Evolutionary conservation across 2,113 vertebrate genomes (phyloP).

Genomic region (Antigone vipio): DNA sequence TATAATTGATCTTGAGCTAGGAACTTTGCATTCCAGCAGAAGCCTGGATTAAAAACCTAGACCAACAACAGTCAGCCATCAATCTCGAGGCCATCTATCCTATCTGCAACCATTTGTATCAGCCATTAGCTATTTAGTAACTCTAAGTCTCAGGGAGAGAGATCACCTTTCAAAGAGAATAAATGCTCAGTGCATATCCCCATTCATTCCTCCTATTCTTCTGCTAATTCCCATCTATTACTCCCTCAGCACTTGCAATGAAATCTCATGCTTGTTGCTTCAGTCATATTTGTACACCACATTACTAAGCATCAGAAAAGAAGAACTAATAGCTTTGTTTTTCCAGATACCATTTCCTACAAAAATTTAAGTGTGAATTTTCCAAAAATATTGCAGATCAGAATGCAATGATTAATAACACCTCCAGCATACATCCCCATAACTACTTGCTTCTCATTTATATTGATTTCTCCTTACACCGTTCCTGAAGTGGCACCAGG

Average conservation of each 20-base stretch:
- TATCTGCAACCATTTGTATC: constrained; percentile 64
- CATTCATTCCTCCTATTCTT: constrained; percentile 55
- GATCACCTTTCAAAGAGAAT: constrained; percentile 73
- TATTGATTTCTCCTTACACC: neutral
- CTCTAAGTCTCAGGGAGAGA: constrained; percentile 59
- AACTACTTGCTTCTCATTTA: neutral
- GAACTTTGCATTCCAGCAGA: constrained; percentile 46
- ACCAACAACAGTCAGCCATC: constrained; percentile 57
- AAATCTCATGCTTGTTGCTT: constrained; percentile 2
- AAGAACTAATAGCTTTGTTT: neutral
- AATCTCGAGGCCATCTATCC: constrained; percentile 49
- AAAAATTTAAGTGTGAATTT: neutral
- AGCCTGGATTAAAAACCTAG: constrained; percentile 60
- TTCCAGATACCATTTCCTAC: neutral
- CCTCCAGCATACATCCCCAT: neutral
- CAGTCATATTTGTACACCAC: neutral
- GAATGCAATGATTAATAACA: neutral
- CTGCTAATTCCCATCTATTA: constrained; percentile 52
- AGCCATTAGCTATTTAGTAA: constrained; percentile 64
- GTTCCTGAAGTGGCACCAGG: neutral
- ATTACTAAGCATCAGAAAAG: neutral
- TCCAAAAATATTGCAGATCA: neutral
- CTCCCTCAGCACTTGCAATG: constrained; percentile 31
- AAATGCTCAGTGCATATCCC: constrained; percentile 26
- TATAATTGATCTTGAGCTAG: constrained; percentile 36